phyloP scores from a whole-genome alignment of 1,140 invertebrate genomes.

The Scaptomyza pallida region DNA sequence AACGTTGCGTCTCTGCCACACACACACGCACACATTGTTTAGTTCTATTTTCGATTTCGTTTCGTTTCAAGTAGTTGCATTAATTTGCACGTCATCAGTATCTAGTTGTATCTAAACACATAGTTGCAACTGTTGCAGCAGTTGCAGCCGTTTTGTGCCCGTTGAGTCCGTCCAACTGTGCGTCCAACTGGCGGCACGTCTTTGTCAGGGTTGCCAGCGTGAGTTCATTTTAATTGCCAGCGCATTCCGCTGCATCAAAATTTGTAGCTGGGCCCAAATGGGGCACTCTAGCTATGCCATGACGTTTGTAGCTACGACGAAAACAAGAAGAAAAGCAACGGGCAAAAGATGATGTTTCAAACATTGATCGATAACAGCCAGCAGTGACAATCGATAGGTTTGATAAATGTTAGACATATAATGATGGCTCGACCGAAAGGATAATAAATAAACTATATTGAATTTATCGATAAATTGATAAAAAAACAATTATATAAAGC shows the following conservation, averaged over 20 bases:
- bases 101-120: constrained; percentile 11
- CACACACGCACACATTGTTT: constrained; percentile 8
- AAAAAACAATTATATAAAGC: too few species aligned
- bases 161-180: constrained; percentile 5
- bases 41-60: constrained; percentile 19
- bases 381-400: not conserved
- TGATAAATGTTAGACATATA: too few species aligned
- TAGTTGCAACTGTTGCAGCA: constrained; percentile 33
- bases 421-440: too few species aligned
- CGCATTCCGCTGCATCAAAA: constrained; percentile 58
- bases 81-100: constrained; percentile 33
- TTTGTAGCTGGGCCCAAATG: constrained; percentile 17
- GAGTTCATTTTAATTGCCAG: constrained; percentile 80
- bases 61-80: constrained; percentile 33
- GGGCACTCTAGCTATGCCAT: constrained; percentile 33
- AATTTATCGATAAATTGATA: too few species aligned
- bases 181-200: constrained; percentile 55
- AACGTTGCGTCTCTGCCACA: constrained; percentile 1
- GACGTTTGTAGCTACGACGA: constrained; percentile 23
- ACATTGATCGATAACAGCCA: not conserved
- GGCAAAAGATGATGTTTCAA: too few species aligned
- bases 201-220: constrained; percentile 80
- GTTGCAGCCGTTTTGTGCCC: constrained; percentile 29
- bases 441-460: too few species aligned
- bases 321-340: too few species aligned